These are phyloP conservation scores for Melikaiella ostensackeni DNA, from an alignment of 2,888 invertebrate genomes.

Conservation along the genomic window DNA sequence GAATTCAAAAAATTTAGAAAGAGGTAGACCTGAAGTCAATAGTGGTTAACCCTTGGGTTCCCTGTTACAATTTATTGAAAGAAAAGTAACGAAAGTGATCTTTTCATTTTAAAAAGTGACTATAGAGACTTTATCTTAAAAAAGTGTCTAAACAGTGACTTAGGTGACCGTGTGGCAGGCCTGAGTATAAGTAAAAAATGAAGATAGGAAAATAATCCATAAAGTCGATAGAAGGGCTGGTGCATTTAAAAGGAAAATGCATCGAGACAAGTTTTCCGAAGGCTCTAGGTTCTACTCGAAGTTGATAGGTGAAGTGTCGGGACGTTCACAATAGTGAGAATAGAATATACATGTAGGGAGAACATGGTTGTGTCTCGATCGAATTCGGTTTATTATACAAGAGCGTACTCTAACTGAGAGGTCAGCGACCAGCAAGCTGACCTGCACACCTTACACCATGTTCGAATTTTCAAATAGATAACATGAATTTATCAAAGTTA, in stretches of 20 bases:
- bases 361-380: constrained; percentile 66
- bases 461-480: constrained; percentile 53
- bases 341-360: constrained; percentile 46
- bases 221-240: constrained; percentile 18
- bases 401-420: constrained; percentile 67
- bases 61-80: too few species aligned
- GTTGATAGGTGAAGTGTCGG: constrained; percentile 32
- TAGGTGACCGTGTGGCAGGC: too few species aligned
- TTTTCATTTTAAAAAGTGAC: too few species aligned
- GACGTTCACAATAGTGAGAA: constrained; percentile 33
- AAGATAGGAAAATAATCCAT: constrained; percentile 22
- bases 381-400: constrained; percentile 76
- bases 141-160: too few species aligned
- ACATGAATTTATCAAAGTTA: constrained; percentile 4
- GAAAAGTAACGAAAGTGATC: too few species aligned
- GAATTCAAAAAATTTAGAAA: too few species aligned
- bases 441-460: constrained; percentile 61
- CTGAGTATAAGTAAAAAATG: too few species aligned
- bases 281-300: constrained; percentile 21
- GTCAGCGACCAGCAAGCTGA: constrained; percentile 74
- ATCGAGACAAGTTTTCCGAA: constrained; percentile 26
- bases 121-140: too few species aligned
- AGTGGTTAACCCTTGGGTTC: too few species aligned
- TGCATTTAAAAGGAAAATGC: constrained; percentile 18
- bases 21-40: too few species aligned